A percentile compares a stretch with the other conserved stretches of the same genome.
Evolutionary conservation across 2,797 vertebrate species (phyloP).

Genomic region (Silurus aristotelis): DNA sequence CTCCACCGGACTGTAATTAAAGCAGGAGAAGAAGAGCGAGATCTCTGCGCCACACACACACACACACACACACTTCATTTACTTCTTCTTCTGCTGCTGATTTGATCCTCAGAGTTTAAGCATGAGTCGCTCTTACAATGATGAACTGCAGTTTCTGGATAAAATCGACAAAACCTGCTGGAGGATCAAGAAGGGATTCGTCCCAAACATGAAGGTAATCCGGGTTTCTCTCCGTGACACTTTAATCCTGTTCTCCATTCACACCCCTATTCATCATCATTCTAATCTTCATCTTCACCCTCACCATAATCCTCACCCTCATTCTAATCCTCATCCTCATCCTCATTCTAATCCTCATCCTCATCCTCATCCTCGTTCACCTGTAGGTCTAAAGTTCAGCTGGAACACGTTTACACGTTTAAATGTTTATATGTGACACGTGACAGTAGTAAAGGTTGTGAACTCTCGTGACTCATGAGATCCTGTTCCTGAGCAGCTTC

Average conservation of each 20-base stretch:
- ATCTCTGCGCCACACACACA: no score
- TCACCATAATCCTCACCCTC: no score
- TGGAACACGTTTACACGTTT: no score
- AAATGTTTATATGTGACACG: no score
- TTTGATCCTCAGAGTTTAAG: neutral
- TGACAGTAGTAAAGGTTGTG: no score
- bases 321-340: no score
- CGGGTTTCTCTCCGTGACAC: neutral
- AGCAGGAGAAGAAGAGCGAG: slow-evolving; percentile 16
- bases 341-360: no score
- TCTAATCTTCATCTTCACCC: no score
- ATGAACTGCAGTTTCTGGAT: slow-evolving; percentile 92
- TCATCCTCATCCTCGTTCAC: no score
- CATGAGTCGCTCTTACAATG: slow-evolving; percentile 93
- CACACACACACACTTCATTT: neutral
- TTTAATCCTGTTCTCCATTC: neutral
- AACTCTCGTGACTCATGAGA: neutral
- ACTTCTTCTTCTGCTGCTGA: neutral
- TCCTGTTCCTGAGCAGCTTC: neutral
- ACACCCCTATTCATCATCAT: no score
- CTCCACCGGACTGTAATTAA: neutral
- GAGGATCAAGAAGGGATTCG: slow-evolving; percentile 95
- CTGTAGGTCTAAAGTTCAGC: no score
- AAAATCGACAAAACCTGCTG: slow-evolving; percentile 87
- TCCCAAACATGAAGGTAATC: slow-evolving; percentile 94